Evolutionary conservation across 2,797 vertebrate genomes (phyloP).

Genomic region (Lycodopsis pacificus): DNA sequence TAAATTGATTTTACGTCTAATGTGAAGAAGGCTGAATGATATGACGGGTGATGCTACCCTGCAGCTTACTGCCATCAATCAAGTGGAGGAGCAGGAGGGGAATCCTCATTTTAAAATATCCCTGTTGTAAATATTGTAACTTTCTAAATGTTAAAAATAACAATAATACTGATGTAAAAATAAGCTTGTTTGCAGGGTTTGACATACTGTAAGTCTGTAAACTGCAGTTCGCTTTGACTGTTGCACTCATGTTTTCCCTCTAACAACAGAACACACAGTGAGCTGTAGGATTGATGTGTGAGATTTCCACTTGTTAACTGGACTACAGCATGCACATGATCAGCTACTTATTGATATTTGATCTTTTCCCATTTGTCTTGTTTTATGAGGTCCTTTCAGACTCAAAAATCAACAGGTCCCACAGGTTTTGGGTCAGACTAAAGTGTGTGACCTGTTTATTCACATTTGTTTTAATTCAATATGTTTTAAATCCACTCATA

Average conservation of each 20-base stretch:
- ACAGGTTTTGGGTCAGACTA: neutral
- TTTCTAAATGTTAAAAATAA: constrained; percentile 1
- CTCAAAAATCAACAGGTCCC: neutral
- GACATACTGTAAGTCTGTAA: neutral
- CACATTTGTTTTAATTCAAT: neutral
- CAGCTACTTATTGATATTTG: constrained; percentile 27
- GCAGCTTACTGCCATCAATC: neutral
- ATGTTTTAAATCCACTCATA: neutral
- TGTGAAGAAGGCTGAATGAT: neutral
- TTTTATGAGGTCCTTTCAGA: neutral
- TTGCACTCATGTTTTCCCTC: constrained; percentile 7
- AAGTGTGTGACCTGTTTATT: neutral
- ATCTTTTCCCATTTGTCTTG: constrained; percentile 75
- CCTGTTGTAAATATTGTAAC: neutral
- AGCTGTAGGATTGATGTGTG: constrained; percentile 1
- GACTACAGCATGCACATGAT: neutral
- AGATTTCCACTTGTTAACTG: constrained; percentile 8
- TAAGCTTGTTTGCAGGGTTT: constrained; percentile 2
- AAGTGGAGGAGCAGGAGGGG: neutral
- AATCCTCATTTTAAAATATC: neutral
- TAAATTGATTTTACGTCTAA: neutral
- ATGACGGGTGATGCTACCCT: neutral
- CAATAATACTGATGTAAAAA: neutral
- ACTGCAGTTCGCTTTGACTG: constrained; percentile 6
- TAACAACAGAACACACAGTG: neutral